Evolutionary conservation across 2,797 vertebrate genomes (phyloP).

Genomic region (Gadopsis marmoratus): DNA sequence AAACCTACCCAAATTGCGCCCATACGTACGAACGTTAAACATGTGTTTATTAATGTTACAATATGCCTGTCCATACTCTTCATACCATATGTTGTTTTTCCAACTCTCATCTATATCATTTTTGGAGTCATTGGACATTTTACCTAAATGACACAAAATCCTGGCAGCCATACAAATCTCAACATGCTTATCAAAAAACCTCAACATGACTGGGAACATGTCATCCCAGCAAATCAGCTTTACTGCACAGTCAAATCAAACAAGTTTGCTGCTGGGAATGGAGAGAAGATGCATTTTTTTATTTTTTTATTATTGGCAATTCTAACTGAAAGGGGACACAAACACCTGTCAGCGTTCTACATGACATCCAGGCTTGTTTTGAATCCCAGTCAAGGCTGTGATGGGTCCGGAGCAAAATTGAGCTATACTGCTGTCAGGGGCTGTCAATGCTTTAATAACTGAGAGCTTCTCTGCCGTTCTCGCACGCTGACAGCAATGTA

Average conservation of each 20-base stretch:
- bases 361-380: conserved; percentile 52
- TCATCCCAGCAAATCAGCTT: conserved; percentile 37
- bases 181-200: conserved; percentile 21
- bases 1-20: no score
- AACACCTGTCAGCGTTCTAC: conserved; percentile 55
- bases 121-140: no score
- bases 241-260: conserved; percentile 37
- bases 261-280: conserved; percentile 9
- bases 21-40: no score
- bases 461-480: conserved; percentile 40
- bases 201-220: not conserved
- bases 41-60: no score
- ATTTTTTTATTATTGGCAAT: conserved; percentile 13
- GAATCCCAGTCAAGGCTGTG: conserved; percentile 54
- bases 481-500: conserved; percentile 55
- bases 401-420: conserved; percentile 62
- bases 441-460: conserved; percentile 75
- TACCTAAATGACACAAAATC: no score
- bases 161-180: conserved; percentile 3
- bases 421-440: conserved; percentile 70
- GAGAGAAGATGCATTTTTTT: not conserved
- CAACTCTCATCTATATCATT: no score
- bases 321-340: conserved; percentile 35
- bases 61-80: no score
- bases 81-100: no score